These are phyloP conservation scores for Hydrotaea cyrtoneurina DNA, from an alignment of 2,888 invertebrate species.

Conservation along the genomic window DNA sequence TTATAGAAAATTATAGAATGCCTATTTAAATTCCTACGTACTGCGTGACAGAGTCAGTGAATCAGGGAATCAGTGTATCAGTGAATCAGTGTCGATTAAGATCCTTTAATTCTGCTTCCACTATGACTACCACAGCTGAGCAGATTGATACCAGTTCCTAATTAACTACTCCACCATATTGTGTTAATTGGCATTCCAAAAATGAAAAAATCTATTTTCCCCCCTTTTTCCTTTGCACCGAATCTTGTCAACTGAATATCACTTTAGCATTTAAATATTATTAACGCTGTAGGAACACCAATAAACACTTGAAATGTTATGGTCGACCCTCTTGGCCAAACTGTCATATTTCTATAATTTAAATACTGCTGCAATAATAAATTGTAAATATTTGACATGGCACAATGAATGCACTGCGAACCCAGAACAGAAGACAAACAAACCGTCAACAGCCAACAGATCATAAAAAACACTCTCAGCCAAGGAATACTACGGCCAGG, in stretches of 20 bases:
- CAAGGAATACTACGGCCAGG: neutral
- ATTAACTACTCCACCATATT: too few species aligned
- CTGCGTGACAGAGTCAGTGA: too few species aligned
- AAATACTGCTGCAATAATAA: constrained; percentile 77
- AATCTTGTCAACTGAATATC: neutral
- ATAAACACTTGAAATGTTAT: neutral
- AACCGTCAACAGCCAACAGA: constrained; percentile 26
- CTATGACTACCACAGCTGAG: too few species aligned
- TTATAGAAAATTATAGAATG: too few species aligned
- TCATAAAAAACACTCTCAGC: constrained; percentile 43
- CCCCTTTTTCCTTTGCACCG: neutral
- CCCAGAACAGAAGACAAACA: constrained; percentile 4
- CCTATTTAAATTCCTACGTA: too few species aligned
- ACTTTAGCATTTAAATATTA: neutral
- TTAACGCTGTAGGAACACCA: neutral
- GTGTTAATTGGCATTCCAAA: too few species aligned
- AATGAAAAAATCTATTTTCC: neutral
- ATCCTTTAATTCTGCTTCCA: too few species aligned
- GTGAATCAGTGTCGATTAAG: too few species aligned
- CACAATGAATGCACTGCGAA: constrained; percentile 65
- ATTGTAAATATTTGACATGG: constrained; percentile 76
- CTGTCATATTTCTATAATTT: constrained; percentile 57
- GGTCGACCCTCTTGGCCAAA: neutral
- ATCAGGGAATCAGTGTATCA: too few species aligned
- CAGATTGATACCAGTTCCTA: too few species aligned